A percentile compares a stretch with the other conserved stretches of the same genome.
These are phyloP conservation scores for Amblyteles armatorius DNA, from an alignment of 2,888 invertebrate genomes.

Conservation along the genomic window DNA sequence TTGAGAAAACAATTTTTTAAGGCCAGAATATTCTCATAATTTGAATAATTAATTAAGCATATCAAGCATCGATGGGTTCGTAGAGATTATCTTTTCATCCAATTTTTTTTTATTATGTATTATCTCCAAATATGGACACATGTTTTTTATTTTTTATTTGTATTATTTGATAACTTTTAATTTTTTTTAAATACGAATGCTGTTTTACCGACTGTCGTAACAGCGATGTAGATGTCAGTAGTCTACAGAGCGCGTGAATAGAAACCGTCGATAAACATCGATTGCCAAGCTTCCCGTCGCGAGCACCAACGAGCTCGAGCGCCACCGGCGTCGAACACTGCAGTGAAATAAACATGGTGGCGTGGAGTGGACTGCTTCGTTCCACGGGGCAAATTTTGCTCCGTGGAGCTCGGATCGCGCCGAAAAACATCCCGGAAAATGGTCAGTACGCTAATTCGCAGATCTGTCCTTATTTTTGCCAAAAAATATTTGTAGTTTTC, in stretches of 20 bases:
- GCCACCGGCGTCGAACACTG: constrained; percentile 15
- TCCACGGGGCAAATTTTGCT: constrained; percentile 80
- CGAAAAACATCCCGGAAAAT: constrained; percentile 75
- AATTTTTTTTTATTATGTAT: neutral
- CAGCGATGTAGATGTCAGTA: constrained; percentile 26
- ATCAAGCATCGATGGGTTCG: neutral
- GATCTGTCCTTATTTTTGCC: constrained; percentile 72
- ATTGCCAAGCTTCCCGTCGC: neutral
- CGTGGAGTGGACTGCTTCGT: constrained; percentile 88
- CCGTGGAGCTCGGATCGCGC: constrained; percentile 75
- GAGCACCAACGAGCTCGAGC: neutral
- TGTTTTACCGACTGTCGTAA: neutral
- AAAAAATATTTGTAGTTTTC: constrained; percentile 71
- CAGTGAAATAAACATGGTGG: constrained; percentile 87
- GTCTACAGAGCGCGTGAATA: neutral
- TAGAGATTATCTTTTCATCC: neutral
- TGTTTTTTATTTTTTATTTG: neutral
- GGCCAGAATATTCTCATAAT: neutral
- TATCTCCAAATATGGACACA: neutral
- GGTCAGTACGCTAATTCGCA: constrained; percentile 77
- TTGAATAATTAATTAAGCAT: neutral
- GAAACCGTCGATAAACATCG: constrained; percentile 33
- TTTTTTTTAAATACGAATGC: neutral
- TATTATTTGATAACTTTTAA: neutral
- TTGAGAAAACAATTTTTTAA: neutral